Percentiles rank a stretch among this genome's conserved stretches.
These are phyloP conservation scores for Phrynocephalus forsythii DNA, from an alignment of 2,797 vertebrate genomes.

Conservation along the genomic window DNA sequence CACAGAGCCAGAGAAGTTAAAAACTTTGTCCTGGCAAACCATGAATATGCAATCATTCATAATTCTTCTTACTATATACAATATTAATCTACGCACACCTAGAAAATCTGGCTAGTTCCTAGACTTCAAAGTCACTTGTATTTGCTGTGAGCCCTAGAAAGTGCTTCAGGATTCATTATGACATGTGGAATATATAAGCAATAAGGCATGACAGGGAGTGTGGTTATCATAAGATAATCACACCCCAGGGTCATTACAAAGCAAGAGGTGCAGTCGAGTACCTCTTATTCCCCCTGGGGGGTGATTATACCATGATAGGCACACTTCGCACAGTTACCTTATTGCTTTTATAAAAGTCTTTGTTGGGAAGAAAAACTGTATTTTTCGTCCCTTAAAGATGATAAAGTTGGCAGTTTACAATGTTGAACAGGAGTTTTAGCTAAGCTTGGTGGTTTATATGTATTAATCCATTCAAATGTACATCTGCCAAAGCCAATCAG, in stretches of 20 bases:
- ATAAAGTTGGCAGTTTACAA: slow-evolving; percentile 76
- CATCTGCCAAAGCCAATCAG: slow-evolving; percentile 60
- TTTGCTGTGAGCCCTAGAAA: slow-evolving; percentile 76
- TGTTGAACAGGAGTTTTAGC: slow-evolving; percentile 69
- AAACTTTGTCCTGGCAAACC: slow-evolving; percentile 66
- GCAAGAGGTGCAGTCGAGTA: slow-evolving; percentile 74
- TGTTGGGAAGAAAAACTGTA: slow-evolving; percentile 73
- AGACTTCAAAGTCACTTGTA: slow-evolving; percentile 79
- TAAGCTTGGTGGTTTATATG: slow-evolving; percentile 61
- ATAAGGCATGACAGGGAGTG: slow-evolving; percentile 81
- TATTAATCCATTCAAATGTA: slow-evolving; percentile 66
- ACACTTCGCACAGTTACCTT: slow-evolving; percentile 75
- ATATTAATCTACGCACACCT: slow-evolving; percentile 79
- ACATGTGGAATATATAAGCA: slow-evolving; percentile 82
- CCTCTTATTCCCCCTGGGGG: slow-evolving; percentile 79
- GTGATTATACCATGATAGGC: slow-evolving; percentile 77
- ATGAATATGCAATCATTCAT: slow-evolving; percentile 77
- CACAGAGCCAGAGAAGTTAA: slow-evolving; percentile 63
- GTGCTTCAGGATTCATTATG: slow-evolving; percentile 83
- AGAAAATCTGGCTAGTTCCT: slow-evolving; percentile 77
- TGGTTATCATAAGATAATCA: slow-evolving; percentile 83
- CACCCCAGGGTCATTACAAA: slow-evolving; percentile 84
- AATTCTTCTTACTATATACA: slow-evolving; percentile 77
- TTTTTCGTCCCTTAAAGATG: slow-evolving; percentile 73
- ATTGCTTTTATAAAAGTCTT: slow-evolving; percentile 80